Percentiles rank a stretch among this genome's conserved stretches.
phyloP scores from a whole-genome alignment of 2,113 vertebrate species.

The Mixornis gularis region DNA sequence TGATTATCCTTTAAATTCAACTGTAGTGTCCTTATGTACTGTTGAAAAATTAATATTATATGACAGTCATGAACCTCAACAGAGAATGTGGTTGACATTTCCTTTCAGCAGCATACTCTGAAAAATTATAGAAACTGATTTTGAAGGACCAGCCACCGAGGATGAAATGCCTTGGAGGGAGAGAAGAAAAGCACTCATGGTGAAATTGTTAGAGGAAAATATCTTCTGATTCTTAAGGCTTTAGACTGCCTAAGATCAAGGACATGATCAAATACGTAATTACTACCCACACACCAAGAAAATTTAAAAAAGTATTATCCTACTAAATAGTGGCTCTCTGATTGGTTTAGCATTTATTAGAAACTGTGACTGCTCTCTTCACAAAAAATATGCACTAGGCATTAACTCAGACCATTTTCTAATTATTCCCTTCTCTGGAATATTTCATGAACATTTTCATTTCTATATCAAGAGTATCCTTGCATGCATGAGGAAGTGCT shows the following conservation, averaged over 20 bases:
- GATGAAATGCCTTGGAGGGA: constrained; percentile 28
- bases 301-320: neutral
- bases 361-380: neutral
- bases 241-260: neutral
- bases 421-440: neutral
- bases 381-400: neutral
- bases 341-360: neutral
- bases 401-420: neutral
- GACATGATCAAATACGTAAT: neutral
- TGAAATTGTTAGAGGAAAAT: neutral
- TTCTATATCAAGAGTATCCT: neutral
- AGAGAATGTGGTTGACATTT: constrained; percentile 10
- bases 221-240: neutral
- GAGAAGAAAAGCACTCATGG: neutral
- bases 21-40: neutral
- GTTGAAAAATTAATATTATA: constrained; percentile 28
- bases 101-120: constrained; percentile 12
- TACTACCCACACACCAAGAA: neutral
- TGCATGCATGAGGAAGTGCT: neutral
- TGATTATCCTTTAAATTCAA: neutral
- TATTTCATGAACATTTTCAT: neutral
- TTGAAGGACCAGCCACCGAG: neutral
- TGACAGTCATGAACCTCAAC: constrained; percentile 20
- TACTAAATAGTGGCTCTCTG: neutral
- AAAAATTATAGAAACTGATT: constrained; percentile 22